A percentile compares a stretch with the other conserved stretches of the same genome.
Conservation (phyloP, 2,113 vertebrate species). For the Tychaedon coryphoeus region DNA sequence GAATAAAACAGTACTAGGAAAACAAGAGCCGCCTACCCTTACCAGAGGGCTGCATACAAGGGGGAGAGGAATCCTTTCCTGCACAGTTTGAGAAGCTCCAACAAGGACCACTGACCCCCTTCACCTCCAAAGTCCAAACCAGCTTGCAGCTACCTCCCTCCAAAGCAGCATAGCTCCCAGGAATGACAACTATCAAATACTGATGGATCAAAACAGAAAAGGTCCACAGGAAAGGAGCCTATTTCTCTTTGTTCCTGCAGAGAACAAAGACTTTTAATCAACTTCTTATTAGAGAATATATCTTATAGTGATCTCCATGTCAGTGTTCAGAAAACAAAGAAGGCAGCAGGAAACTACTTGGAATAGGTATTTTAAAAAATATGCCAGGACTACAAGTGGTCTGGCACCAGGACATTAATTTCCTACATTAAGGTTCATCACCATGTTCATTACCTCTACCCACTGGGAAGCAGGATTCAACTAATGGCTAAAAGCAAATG, state of each 20-base stretch:
- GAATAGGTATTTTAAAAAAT: neutral
- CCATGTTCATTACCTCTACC: neutral
- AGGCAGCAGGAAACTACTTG: neutral
- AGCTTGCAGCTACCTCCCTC: neutral
- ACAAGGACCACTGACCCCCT: neutral
- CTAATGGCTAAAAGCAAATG: neutral
- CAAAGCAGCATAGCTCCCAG: neutral
- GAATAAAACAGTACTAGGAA: neutral
- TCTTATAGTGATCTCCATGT: neutral
- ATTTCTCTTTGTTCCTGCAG: neutral
- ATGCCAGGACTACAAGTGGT: neutral
- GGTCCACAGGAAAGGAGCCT: neutral
- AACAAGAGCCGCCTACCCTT: neutral
- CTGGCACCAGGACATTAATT: neutral
- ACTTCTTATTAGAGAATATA: neutral
- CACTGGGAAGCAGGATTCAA: neutral
- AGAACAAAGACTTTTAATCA: neutral
- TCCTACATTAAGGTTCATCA: neutral
- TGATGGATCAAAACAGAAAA: neutral
- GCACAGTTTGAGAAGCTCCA: neutral
- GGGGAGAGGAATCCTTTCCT: neutral
- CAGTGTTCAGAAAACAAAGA: neutral
- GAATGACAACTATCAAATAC: neutral
- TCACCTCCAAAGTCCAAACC: neutral
- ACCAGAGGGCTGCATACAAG: neutral